Evolutionary conservation across 2,113 vertebrate genomes (phyloP).

Genomic region (Dipodomys stephensi): DNA sequence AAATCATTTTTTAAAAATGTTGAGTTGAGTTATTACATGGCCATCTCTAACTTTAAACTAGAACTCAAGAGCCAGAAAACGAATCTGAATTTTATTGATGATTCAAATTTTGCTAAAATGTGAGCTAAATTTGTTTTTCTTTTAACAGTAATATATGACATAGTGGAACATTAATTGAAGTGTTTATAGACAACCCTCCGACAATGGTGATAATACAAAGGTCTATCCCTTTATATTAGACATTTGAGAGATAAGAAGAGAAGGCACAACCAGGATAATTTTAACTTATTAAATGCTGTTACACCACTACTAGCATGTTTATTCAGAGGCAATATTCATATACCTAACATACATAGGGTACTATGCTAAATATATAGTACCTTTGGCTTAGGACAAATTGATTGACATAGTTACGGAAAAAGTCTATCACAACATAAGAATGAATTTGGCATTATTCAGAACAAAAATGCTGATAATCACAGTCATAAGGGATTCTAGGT

Average conservation of each 20-base stretch:
- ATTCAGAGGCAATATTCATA: not conserved
- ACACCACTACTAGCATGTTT: not conserved
- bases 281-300: not conserved
- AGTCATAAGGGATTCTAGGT: constrained; percentile 55
- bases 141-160: constrained; percentile 20
- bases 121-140: not conserved
- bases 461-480: constrained; percentile 35
- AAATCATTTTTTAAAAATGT: not conserved
- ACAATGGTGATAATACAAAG: not conserved
- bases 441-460: constrained; percentile 64
- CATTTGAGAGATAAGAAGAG: not conserved
- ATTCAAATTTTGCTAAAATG: constrained; percentile 29
- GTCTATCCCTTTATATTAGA: not conserved
- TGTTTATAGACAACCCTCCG: not conserved
- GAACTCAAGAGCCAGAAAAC: constrained; percentile 27
- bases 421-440: not conserved
- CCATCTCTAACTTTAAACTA: not conserved
- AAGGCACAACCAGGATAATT: constrained; percentile 7
- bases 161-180: constrained; percentile 42
- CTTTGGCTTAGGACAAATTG: constrained; percentile 45
- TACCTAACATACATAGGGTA: not conserved
- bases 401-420: constrained; percentile 27
- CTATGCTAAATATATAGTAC: not conserved
- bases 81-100: constrained; percentile 48
- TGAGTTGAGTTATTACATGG: not conserved